Base-by-base conservation (phyloP, 2,888 invertebrate genomes). In the Rotaria sp. region DNA sequence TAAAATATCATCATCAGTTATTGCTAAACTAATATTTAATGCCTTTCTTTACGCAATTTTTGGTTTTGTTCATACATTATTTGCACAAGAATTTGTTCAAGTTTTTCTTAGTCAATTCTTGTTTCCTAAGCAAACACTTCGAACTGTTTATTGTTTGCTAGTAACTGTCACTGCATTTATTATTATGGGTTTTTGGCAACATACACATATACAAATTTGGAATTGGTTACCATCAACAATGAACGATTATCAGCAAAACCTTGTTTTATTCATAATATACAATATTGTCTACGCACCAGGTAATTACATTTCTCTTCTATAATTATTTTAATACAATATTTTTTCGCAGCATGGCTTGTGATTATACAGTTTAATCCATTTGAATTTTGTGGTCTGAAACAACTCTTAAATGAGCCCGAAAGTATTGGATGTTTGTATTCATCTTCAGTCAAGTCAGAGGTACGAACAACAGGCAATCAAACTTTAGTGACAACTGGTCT, bases 1-100 rank as follows among this genome's bases (percentile, higher is more conserved):
- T 35, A 7, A 21, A 18, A 1, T 80, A n/a, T 21, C 41, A 45
- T 26, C 15, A 26, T 80, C 80, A 24, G 11, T 80, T 4, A 1
- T 45, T 45, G 45, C 24, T 45, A 80, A 80, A 80, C 15, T 80
- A 13, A 26, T 45, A n/a, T 45, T 80, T n/a, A 80, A 80, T 45
- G 80, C 45, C n/a, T 45, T 80, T 26, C 45, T 80, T 5, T 45
- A n/a, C n/a, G 26, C n/a, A 26, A 80, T 45, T 45, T 80, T 80
- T n/a, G 80, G 80, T 2, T 26, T 45, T 45, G 13, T 45, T 0
- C 80, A 80, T 80, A 80, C 80, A 26, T 80, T 45, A 5, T 80
- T 80, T n/a, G 80, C 80, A 11, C 80, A 80, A 80, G 80, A 80
- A n/a, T n/a, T 15, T n/a, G n/a, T 80, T 11, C 80, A 80, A n/a